phyloP scores from a whole-genome alignment of 2,888 invertebrate genomes.

The Luperina nickerlii region DNA sequence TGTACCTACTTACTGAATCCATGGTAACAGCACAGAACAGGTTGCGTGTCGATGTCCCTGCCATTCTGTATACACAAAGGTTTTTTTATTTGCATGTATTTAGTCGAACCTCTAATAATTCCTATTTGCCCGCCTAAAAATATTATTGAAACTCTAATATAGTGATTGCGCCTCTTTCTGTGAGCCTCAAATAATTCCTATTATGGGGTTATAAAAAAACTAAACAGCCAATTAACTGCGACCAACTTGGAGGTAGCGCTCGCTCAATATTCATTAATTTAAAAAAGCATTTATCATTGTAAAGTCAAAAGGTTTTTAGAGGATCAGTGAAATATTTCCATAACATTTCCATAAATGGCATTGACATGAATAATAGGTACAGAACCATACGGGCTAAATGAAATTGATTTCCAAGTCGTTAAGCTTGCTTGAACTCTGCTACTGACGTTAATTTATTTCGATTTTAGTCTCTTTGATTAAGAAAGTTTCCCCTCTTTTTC shows the following conservation, averaged over 20 bases:
- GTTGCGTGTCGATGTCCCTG: not conserved
- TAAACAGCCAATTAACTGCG: not conserved
- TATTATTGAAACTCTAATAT: not conserved
- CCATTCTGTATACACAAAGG: not conserved
- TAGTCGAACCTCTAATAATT: not conserved
- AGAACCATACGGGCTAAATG: slow-evolving; percentile 30
- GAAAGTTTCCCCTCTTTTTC: slow-evolving; percentile 62
- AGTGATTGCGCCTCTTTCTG: too few relatives aligned
- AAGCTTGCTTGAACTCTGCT: slow-evolving; percentile 62
- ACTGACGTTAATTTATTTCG: slow-evolving; percentile 69
- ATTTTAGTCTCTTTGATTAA: slow-evolving; percentile 64
- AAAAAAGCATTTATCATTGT: not conserved
- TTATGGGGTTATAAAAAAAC: not conserved
- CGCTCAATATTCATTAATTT: not conserved
- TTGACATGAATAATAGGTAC: slow-evolving; percentile 6
- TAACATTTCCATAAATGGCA: slow-evolving; percentile 1
- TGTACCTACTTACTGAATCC: not conserved
- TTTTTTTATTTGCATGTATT: not conserved
- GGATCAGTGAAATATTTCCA: not conserved
- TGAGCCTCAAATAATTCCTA: not conserved
- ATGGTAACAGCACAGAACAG: too few relatives aligned
- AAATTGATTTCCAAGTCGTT: slow-evolving; percentile 54
- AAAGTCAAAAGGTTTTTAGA: not conserved
- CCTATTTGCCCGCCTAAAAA: not conserved
- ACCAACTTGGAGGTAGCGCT: not conserved